phyloP scores from a whole-genome alignment of 1,140 invertebrate species.

The Drosophila lini region DNA sequence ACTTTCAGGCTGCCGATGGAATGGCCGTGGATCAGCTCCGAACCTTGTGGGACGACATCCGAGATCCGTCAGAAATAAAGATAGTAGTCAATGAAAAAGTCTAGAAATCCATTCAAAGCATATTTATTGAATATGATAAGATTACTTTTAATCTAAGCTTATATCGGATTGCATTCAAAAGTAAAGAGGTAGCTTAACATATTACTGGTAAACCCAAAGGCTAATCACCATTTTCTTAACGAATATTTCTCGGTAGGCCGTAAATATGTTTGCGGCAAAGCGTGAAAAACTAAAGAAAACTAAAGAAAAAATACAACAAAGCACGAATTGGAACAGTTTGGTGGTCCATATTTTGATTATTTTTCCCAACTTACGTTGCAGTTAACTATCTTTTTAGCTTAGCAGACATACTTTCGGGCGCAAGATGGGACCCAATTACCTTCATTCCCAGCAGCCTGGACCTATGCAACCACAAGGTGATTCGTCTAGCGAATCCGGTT shows the following conservation, averaged over 20 bases:
- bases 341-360: background rate
- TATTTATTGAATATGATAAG: background rate
- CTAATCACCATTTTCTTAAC: background rate
- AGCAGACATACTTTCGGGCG: conserved; percentile 49
- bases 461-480: conserved; percentile 27
- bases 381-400: background rate
- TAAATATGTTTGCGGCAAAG: background rate
- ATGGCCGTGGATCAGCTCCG: background rate
- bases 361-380: too few relatives aligned
- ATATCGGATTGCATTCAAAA: background rate
- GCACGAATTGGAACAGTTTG: background rate
- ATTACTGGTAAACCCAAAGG: too few relatives aligned
- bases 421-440: background rate
- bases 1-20: conserved; percentile 55
- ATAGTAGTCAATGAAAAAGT: background rate
- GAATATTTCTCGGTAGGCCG: background rate
- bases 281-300: too few relatives aligned
- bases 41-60: conserved; percentile 11
- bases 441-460: conserved; percentile 9
- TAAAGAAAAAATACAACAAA: background rate
- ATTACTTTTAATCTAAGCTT: background rate
- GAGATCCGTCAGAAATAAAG: background rate
- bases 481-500: conserved; percentile 56
- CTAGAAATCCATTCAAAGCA: background rate
- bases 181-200: too few relatives aligned